These are phyloP conservation scores for Hiodon alosoides DNA, from an alignment of 2,113 vertebrate genomes.

Conservation along the genomic window DNA sequence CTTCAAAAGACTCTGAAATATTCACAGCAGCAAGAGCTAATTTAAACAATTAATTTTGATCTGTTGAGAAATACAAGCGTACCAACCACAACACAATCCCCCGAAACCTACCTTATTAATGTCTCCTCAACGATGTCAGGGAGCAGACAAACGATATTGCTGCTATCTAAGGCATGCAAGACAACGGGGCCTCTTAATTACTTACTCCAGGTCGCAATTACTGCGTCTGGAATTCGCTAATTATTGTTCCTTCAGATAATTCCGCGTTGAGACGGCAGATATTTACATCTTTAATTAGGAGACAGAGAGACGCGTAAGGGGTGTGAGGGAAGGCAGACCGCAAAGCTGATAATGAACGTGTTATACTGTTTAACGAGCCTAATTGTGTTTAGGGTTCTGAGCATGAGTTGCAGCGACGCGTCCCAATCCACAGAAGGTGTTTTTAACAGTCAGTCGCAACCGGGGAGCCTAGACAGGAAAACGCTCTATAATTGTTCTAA, in stretches of 20 bases:
- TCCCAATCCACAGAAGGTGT: slow-evolving; percentile 43
- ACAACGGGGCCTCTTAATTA: slow-evolving; percentile 44
- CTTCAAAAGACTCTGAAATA: slow-evolving; percentile 25
- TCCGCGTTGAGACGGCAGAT: slow-evolving; percentile 38
- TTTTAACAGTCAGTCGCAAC: slow-evolving; percentile 41
- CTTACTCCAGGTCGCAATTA: slow-evolving; percentile 54
- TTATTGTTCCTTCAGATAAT: slow-evolving; percentile 45
- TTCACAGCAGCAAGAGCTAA: slow-evolving; percentile 28
- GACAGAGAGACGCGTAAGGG: slow-evolving; percentile 35
- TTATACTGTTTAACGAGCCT: slow-evolving; percentile 48
- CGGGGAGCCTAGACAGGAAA: slow-evolving; percentile 31
- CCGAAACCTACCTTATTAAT: slow-evolving; percentile 32
- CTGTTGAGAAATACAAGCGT: slow-evolving; percentile 34
- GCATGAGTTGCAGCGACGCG: slow-evolving; percentile 42
- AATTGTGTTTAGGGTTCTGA: slow-evolving; percentile 51
- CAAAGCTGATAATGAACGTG: slow-evolving; percentile 42
- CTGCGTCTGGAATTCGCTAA: slow-evolving; percentile 44
- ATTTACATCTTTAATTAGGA: slow-evolving; percentile 49
- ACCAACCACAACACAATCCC: slow-evolving; percentile 16
- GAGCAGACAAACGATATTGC: slow-evolving; percentile 30
- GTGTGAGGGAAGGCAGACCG: slow-evolving; percentile 27
- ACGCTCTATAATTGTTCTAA: slow-evolving; percentile 35
- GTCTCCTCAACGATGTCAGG: slow-evolving; percentile 4
- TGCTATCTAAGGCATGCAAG: slow-evolving; percentile 35
- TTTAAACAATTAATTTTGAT: slow-evolving; percentile 35